These are phyloP conservation scores for Caenorhabditis macrosperma DNA, from an alignment of 2,888 invertebrate species.

Conservation along the genomic window DNA sequence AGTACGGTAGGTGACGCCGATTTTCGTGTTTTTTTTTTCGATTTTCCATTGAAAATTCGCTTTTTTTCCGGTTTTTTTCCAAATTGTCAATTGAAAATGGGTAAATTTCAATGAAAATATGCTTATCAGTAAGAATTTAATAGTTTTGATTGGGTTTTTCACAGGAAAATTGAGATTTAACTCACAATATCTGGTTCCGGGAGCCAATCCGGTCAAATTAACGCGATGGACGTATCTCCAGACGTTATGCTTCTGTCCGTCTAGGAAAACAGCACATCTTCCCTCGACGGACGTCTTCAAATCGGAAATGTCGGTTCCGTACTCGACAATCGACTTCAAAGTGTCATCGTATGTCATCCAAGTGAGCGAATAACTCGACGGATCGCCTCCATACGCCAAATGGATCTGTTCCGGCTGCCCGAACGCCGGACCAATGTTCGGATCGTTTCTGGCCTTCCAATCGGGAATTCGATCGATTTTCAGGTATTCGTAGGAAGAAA, in stretches of 20 bases:
- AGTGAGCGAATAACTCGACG: slow-evolving; percentile 68
- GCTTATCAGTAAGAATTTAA: no score
- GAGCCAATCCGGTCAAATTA: slow-evolving; percentile 62
- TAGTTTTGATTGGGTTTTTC: no score
- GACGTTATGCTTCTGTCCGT: slow-evolving; percentile 62
- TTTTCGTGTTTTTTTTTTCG: no score
- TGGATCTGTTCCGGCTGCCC: slow-evolving; percentile 79
- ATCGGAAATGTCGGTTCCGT: slow-evolving; percentile 61
- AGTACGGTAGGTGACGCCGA: no score
- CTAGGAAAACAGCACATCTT: slow-evolving; percentile 68
- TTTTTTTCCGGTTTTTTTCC: no score
- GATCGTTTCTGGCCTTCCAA: slow-evolving; percentile 61
- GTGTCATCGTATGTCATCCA: slow-evolving; percentile 79
- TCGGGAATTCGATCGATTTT: slow-evolving; percentile 56
- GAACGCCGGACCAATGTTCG: slow-evolving; percentile 71
- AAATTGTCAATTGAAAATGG: no score
- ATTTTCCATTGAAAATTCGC: no score
- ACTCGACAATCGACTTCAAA: slow-evolving; percentile 72
- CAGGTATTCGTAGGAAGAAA: slow-evolving; percentile 24
- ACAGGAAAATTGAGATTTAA: no score
- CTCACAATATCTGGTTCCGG: slow-evolving; percentile 74
- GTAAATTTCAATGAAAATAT: no score
- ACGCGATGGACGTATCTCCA: slow-evolving; percentile 75
- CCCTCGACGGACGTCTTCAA: slow-evolving; percentile 27
- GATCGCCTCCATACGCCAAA: slow-evolving; percentile 74